These are phyloP conservation scores for Eubasilissa regina DNA, from an alignment of 1,140 invertebrate genomes.

Conservation along the genomic window DNA sequence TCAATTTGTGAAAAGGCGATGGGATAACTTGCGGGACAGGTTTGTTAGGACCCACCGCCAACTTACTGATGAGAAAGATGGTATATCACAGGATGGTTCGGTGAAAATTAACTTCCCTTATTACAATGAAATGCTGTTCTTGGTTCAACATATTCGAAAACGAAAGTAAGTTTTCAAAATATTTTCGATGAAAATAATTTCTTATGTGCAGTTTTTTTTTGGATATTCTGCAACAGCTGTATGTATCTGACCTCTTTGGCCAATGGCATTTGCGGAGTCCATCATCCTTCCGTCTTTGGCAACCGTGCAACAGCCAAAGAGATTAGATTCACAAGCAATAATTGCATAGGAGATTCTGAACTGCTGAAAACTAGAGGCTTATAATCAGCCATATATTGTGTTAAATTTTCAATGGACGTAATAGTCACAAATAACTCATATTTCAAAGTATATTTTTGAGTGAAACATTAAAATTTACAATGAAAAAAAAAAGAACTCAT, in stretches of 20 bases:
- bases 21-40: not conserved
- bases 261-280: not conserved
- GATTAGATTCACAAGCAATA: not conserved
- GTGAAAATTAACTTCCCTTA: constrained; percentile 2
- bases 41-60: not conserved
- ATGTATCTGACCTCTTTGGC: not conserved
- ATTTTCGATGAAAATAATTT: not conserved
- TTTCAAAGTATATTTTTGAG: too few species aligned
- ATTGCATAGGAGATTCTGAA: too few species aligned
- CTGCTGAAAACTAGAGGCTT: too few species aligned
- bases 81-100: not conserved
- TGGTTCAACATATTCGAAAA: not conserved
- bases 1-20: not conserved
- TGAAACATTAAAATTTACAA: too few species aligned
- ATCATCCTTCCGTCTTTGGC: not conserved
- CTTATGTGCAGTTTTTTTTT: not conserved
- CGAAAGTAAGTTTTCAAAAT: not conserved
- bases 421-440: too few species aligned
- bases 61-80: not conserved
- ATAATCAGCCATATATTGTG: too few species aligned
- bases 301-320: not conserved
- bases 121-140: not conserved
- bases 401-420: too few species aligned
- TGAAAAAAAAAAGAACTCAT: too few species aligned
- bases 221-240: not conserved